Conservation (phyloP, 2,888 invertebrate genomes). For the Platynereis dumerilii region DNA sequence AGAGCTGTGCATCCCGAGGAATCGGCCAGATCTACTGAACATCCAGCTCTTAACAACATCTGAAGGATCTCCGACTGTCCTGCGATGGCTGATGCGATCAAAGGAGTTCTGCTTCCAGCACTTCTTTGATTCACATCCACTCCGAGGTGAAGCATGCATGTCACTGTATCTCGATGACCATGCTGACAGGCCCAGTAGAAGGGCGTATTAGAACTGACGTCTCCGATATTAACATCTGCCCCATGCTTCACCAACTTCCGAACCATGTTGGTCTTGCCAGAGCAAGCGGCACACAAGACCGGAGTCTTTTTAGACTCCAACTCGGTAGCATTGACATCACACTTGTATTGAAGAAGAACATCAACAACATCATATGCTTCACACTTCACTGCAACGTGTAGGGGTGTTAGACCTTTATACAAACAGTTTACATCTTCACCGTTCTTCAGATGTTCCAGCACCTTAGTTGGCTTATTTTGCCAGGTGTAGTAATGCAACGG, state of each 20-base stretch:
- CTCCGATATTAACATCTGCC: neutral
- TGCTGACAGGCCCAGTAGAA: neutral
- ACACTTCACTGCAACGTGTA: neutral
- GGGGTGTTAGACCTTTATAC: neutral
- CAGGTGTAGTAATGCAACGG: conserved; percentile 5
- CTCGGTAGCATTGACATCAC: neutral
- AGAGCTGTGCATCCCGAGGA: conserved; percentile 15
- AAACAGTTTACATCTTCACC: conserved; percentile 1
- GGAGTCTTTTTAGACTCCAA: neutral
- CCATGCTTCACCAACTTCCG: neutral
- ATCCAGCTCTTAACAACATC: conserved; percentile 5
- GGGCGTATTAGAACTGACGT: neutral
- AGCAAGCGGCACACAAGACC: neutral
- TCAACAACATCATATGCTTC: neutral
- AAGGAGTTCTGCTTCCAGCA: neutral
- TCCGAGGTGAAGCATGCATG: neutral
- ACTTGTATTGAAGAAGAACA: neutral
- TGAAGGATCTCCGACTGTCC: conserved; percentile 9
- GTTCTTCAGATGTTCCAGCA: neutral
- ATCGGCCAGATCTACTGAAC: conserved; percentile 14
- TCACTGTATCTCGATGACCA: neutral
- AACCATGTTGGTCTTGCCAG: neutral
- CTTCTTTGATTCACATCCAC: conserved; percentile 8
- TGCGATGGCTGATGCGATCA: conserved; percentile 4
- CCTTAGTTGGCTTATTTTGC: neutral